These are phyloP conservation scores for Lepilemur ruficaudatus DNA, from an alignment of 2,797 vertebrate genomes.

Conservation along the genomic window DNA sequence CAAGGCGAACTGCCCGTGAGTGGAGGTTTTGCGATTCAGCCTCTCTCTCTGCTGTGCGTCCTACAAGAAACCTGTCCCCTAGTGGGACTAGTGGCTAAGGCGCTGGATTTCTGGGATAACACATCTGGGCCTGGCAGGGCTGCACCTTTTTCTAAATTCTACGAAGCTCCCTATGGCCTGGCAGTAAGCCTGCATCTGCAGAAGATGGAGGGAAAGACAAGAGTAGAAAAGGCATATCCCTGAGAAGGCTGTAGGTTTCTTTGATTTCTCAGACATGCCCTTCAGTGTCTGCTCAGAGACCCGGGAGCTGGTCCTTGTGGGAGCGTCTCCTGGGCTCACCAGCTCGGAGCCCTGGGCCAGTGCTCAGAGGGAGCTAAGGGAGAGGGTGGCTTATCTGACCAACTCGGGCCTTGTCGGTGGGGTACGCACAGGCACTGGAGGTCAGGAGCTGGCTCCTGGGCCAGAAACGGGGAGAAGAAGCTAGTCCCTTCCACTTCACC, in stretches of 20 bases:
- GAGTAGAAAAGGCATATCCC: background rate
- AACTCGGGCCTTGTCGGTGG: fast-evolving
- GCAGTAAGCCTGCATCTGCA: background rate
- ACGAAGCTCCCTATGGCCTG: background rate
- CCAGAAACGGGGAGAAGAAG: background rate
- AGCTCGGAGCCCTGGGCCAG: background rate
- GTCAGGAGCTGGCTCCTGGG: background rate
- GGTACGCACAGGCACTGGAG: background rate
- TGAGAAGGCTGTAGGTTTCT: background rate
- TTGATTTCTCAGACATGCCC: background rate
- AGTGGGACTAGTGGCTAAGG: background rate
- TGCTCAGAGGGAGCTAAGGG: background rate
- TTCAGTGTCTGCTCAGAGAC: too few relatives aligned
- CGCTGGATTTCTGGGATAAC: background rate
- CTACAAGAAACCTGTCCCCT: background rate
- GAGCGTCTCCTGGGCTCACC: background rate
- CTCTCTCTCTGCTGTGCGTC: background rate
- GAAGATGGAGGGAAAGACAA: background rate
- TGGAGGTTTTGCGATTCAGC: fast-evolving
- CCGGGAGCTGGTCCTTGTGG: background rate
- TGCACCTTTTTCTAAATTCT: background rate
- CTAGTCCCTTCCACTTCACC: too few relatives aligned
- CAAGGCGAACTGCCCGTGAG: background rate
- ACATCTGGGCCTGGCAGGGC: background rate
- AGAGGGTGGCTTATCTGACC: background rate